Evolutionary conservation across 1,140 invertebrate genomes (phyloP).

Genomic region (Trachymyrmex septentrionalis): DNA sequence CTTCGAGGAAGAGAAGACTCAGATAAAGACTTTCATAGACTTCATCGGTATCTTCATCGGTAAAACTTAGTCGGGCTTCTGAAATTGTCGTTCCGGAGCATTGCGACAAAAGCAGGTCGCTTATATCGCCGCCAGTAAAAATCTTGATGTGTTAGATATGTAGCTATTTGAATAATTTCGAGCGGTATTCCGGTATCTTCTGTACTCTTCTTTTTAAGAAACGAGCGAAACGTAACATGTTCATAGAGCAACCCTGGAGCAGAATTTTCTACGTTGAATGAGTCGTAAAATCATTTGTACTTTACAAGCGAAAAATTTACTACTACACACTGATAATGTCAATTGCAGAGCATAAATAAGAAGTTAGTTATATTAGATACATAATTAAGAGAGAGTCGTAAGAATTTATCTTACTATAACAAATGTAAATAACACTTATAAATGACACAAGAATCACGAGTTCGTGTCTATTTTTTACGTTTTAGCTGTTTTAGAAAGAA

Average conservation of each 20-base stretch:
- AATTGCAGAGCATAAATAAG: not conserved
- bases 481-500: slow-evolving; percentile 46
- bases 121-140: slow-evolving; percentile 44
- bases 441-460: not conserved
- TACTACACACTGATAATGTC: not conserved
- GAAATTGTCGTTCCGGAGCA: slow-evolving; percentile 12
- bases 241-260: not conserved
- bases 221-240: not conserved
- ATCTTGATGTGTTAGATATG: slow-evolving; percentile 31
- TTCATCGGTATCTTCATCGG: slow-evolving; percentile 29
- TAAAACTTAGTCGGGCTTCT: not conserved
- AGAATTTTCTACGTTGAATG: not conserved
- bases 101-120: slow-evolving; percentile 3
- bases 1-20: not conserved
- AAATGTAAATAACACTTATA: slow-evolving; percentile 1
- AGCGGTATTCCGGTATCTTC: not conserved
- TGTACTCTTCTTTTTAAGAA: not conserved
- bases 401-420: not conserved
- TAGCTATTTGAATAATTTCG: slow-evolving; percentile 52
- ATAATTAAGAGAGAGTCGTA: not conserved
- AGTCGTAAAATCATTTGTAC: slow-evolving; percentile 16
- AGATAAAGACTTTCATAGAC: slow-evolving; percentile 24
- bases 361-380: not conserved
- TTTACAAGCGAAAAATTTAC: slow-evolving; percentile 19
- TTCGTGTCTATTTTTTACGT: not conserved